Evolutionary conservation across 2,797 vertebrate species (phyloP), one percentile per base, ranked within the genome.

Genomic region (Pteropus rufus): DNA sequence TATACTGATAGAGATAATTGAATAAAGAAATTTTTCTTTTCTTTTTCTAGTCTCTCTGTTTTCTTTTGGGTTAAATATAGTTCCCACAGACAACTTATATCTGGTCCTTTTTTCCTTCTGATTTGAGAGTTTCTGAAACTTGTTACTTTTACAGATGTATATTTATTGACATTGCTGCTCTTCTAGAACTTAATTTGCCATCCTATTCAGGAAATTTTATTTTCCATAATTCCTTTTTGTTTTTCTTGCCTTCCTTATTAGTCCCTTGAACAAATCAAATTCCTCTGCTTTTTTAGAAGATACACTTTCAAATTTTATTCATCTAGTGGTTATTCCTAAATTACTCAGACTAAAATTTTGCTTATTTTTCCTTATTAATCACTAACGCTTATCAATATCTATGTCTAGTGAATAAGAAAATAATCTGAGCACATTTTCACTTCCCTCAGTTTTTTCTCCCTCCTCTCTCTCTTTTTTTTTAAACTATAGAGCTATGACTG

Each of bases 121-220:
- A 79, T 75, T 60, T 92, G 73, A 93, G 83, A 79, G 58, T 44
- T 81, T 95, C 73, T 76, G 34, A 88, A 80, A 82, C 62, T 88
- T 81, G 29, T 79, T 92, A 46, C 24, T 89, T 88, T 49, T 49
- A 77, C 39, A 58, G 82, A 87, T 89, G 82, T 89, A 49, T 89
- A 89, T 58, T 64, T 89, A 72, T 58, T 94, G 41, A 96, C 82
- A 80, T 49, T 77, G 9, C 15, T 82, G 52, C 39, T 95, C 14
- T 87, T 41, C 39, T 83, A 60, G 54, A 93, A 89, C 54, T 62
- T 91, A 69, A 73, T 49, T 95, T 93, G 44, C 24, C 52, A 69
- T 79, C 11, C 34, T 75, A 52, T 41, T 60, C 39, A 91, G 65
- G 14, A 4, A 85, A 85, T 49, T 85, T 96, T 82, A 80, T 60